Conservation (phyloP, 2,113 vertebrate genomes). For the Nymphicus hollandicus region DNA sequence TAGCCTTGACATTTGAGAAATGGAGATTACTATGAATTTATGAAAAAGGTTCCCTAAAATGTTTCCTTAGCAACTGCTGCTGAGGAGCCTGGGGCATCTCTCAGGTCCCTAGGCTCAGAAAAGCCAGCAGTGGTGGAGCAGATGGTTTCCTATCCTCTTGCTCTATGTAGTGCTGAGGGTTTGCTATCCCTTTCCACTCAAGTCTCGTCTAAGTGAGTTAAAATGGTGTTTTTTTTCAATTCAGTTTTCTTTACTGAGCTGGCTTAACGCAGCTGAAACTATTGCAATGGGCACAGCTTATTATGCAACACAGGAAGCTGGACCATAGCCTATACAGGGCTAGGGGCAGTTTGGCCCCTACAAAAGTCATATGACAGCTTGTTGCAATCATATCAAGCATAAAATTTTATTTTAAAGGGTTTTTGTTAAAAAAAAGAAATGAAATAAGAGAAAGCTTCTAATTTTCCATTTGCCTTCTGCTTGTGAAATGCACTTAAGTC, state of each 20-base stretch:
- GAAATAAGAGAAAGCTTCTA: neutral
- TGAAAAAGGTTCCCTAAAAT: slow-evolving; percentile 75
- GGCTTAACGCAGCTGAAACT: neutral
- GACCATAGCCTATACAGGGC: neutral
- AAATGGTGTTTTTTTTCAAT: neutral
- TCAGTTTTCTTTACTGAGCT: neutral
- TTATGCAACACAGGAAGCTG: neutral
- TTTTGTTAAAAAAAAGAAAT: neutral
- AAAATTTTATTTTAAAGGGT: neutral
- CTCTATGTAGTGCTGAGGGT: neutral
- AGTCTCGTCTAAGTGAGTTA: neutral
- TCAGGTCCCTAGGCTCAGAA: slow-evolving; percentile 52
- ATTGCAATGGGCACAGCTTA: neutral
- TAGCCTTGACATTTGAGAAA: slow-evolving; percentile 77
- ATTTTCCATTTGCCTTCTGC: neutral
- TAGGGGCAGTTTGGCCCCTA: neutral
- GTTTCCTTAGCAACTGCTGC: slow-evolving; percentile 75
- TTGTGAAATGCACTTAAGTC: neutral
- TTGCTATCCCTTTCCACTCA: neutral
- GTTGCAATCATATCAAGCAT: neutral
- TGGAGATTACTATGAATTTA: slow-evolving; percentile 76
- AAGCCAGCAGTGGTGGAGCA: neutral
- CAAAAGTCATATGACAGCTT: neutral
- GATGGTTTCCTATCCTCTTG: slow-evolving; percentile 14
- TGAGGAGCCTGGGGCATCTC: slow-evolving; percentile 61